phyloP scores from a whole-genome alignment of 2,888 invertebrate species.

The Neuroscelio doddi region DNA sequence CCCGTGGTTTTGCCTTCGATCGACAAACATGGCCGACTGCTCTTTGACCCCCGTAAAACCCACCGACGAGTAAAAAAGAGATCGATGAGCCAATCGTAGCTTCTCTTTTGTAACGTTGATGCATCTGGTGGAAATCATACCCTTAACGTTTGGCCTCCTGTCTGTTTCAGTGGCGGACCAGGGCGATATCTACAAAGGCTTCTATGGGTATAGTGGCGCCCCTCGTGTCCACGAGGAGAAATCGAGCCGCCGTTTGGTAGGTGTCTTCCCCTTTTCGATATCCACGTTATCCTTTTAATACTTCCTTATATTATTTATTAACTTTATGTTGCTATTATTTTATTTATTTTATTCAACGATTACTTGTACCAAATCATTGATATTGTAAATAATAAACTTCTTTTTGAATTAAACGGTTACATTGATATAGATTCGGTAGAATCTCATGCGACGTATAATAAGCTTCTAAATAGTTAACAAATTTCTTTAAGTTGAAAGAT shows the following conservation, averaged over 20 bases:
- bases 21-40: slow-evolving; percentile 31
- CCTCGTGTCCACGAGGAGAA: slow-evolving; percentile 78
- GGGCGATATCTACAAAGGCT: slow-evolving; percentile 91
- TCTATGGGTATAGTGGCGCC: slow-evolving; percentile 82
- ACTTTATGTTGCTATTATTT: too few species aligned
- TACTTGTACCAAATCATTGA: too few species aligned
- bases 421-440: too few species aligned
- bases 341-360: slow-evolving; percentile 21
- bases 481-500: too few species aligned
- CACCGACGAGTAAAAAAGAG: slow-evolving; percentile 34
- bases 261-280: slow-evolving; percentile 70
- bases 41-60: slow-evolving; percentile 35
- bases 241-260: slow-evolving; percentile 81
- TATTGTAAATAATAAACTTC: too few species aligned
- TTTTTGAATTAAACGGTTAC: too few species aligned
- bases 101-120: slow-evolving; percentile 18
- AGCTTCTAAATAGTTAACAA: too few species aligned
- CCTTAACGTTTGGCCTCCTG: slow-evolving; percentile 75
- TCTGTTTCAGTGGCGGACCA: slow-evolving; percentile 80
- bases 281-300: slow-evolving; percentile 45
- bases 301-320: slow-evolving; percentile 17
- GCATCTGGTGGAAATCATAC: slow-evolving; percentile 41
- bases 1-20: slow-evolving; percentile 57
- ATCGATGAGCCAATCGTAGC: slow-evolving; percentile 9
- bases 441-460: too few species aligned